Evolutionary conservation across 2,888 invertebrate genomes (phyloP).

Genomic region (Drosophila mayaguana): DNA sequence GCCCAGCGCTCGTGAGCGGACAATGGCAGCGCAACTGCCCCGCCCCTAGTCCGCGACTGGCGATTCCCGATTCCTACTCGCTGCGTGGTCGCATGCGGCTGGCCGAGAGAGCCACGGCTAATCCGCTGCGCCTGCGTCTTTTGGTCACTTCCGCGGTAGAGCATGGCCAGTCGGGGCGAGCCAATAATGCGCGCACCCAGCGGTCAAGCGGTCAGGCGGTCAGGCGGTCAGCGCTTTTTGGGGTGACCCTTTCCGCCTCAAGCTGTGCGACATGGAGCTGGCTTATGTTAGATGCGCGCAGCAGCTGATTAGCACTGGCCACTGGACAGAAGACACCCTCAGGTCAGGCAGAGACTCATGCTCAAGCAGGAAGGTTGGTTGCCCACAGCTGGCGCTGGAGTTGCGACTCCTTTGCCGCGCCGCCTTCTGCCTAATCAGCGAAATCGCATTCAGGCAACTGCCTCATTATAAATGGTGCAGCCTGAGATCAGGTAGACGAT

Average conservation of each 20-base stretch:
- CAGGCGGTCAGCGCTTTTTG: slow-evolving; percentile 41
- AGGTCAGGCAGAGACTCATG: no score
- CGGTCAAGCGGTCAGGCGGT: slow-evolving; percentile 66
- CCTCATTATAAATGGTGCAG: slow-evolving; percentile 41
- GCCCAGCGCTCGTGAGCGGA: slow-evolving; percentile 66
- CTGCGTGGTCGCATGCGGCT: not conserved
- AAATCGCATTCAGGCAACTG: slow-evolving; percentile 37
- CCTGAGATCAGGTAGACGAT: slow-evolving; percentile 45
- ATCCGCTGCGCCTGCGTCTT: slow-evolving; percentile 65
- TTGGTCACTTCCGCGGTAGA: slow-evolving; percentile 74
- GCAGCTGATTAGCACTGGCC: slow-evolving; percentile 41
- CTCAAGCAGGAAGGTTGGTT: not conserved
- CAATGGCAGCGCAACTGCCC: slow-evolving; percentile 41
- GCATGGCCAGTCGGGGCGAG: slow-evolving; percentile 44
- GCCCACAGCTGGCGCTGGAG: slow-evolving; percentile 33
- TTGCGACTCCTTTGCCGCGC: not conserved
- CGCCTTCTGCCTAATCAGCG: slow-evolving; percentile 31
- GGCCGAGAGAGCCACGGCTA: slow-evolving; percentile 25
- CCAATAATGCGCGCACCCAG: slow-evolving; percentile 70
- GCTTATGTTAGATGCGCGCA: slow-evolving; percentile 36
- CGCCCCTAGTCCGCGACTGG: not conserved
- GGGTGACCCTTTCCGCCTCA: slow-evolving; percentile 8
- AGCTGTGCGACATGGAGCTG: slow-evolving; percentile 44
- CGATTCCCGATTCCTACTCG: no score
- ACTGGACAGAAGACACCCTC: slow-evolving; percentile 2